These are phyloP conservation scores for Aphis gossypii DNA, from an alignment of 1,140 invertebrate genomes.

Conservation along the genomic window DNA sequence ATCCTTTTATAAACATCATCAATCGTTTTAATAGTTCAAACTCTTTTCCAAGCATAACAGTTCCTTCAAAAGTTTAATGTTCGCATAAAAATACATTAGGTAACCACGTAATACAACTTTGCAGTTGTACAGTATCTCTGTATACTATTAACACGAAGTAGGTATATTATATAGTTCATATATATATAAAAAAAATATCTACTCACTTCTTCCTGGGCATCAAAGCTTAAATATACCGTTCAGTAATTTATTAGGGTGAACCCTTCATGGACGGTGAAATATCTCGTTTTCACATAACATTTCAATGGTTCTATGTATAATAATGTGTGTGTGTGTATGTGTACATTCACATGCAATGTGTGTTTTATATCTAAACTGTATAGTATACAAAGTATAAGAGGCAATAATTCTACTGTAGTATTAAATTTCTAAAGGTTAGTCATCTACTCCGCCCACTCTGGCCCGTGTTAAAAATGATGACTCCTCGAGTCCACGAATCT, in stretches of 20 bases:
- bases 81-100: not conserved
- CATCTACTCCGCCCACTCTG: not conserved
- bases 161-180: not conserved
- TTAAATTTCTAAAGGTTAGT: not conserved
- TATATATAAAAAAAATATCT: not conserved
- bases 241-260: slow-evolving; percentile 44
- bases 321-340: not conserved
- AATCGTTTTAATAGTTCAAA: not conserved
- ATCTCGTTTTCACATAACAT: slow-evolving; percentile 46
- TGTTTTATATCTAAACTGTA: not conserved
- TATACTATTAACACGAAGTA: not conserved
- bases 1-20: not conserved
- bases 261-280: slow-evolving; percentile 32
- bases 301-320: slow-evolving; percentile 18
- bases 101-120: not conserved
- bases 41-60: not conserved
- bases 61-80: not conserved
- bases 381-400: not conserved
- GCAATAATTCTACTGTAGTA: not conserved
- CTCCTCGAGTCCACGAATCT: not conserved
- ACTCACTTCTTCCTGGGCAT: not conserved
- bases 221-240: slow-evolving; percentile 5
- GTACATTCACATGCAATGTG: not conserved
- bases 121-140: not conserved
- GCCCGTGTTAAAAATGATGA: not conserved